phyloP scores from a whole-genome alignment of 2,797 vertebrate species.

The Clangula hyemalis region DNA sequence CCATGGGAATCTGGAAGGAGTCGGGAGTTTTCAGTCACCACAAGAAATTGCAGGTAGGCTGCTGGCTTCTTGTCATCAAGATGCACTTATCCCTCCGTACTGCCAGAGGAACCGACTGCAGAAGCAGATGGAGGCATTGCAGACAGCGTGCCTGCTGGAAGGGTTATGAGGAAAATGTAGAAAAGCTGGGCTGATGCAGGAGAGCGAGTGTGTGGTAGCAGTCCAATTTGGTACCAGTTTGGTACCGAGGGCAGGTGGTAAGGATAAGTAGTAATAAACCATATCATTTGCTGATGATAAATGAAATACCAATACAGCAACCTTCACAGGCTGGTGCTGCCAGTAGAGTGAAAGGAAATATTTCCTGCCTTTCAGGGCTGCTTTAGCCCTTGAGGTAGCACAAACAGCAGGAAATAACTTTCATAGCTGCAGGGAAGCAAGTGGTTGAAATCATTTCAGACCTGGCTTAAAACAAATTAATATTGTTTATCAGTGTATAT shows the following conservation, averaged over 20 bases:
- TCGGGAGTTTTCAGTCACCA: constrained; percentile 80
- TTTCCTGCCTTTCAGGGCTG: constrained; percentile 46
- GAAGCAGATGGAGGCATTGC: neutral
- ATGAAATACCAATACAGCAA: constrained; percentile 33
- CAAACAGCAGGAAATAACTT: constrained; percentile 51
- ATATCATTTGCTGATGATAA: constrained; percentile 34
- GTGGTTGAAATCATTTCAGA: constrained; percentile 54
- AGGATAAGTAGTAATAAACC: constrained; percentile 20
- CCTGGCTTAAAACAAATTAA: constrained; percentile 67
- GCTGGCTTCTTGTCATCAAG: neutral
- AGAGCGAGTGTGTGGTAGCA: neutral
- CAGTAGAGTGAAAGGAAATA: neutral
- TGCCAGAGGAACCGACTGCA: neutral
- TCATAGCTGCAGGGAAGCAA: constrained; percentile 18
- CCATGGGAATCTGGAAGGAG: constrained; percentile 66
- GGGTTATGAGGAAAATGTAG: neutral
- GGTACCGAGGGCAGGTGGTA: neutral
- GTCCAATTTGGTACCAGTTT: neutral
- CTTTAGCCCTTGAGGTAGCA: constrained; percentile 27
- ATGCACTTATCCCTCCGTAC: fast-evolving
- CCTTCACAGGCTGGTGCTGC: neutral
- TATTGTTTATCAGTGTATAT: constrained; percentile 60
- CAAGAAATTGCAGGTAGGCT: constrained; percentile 88
- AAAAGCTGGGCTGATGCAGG: neutral
- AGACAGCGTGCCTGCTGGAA: neutral